Base-by-base conservation (phyloP, 2,113 vertebrate species). In the Ciconia stormi region DNA sequence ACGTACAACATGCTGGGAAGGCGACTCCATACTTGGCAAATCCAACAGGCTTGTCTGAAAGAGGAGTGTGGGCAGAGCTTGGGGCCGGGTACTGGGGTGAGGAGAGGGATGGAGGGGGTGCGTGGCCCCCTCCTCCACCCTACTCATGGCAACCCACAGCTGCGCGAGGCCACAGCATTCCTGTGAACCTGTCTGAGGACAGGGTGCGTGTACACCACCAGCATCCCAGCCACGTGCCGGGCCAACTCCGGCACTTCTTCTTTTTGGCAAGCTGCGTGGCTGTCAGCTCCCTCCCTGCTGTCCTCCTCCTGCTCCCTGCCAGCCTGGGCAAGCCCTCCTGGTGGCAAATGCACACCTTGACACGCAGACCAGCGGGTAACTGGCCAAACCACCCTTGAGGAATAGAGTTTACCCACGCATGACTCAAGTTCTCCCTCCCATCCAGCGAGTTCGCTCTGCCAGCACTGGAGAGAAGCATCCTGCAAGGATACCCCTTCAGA, bases 401-500 rank as follows among this genome's bases (percentile, higher is more conserved):
- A 93, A 44, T 32, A 73, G 23, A 90, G 36, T 72, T 93, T 36
- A 84, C 7, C 52, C 49, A 46, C 13, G 34, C 19, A 29, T 32
- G 44, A 72, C 56, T 71, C 38, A 82, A 74, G 18, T 53, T 12
- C 40, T 90, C 26, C 38, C 11, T 83, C 42, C 21, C 30, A 5
- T 58, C 1, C 5, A 74, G 21, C 13, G 14, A 32, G 16, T 59
- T 73, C 22, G n/a, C 16, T 32, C 38, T 87, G 61, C 14, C 56
- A 92, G 65, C 44, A 59, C 44, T 2, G 5, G 69, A 81, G 46
- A 82, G 47, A 93, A 89, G 36, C 44, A 55, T 40, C 34, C 18
- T 0, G 2, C 2, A 3, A 49, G 14, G 69, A 56, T 4, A 52
- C 0, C 5, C 12, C 69, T n/a, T 32, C 0, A 0, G 34, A 92